Evolutionary conservation across 2,888 invertebrate genomes (phyloP), one percentile per base, ranked within the genome.

Genomic region (Megamerina dolium): DNA sequence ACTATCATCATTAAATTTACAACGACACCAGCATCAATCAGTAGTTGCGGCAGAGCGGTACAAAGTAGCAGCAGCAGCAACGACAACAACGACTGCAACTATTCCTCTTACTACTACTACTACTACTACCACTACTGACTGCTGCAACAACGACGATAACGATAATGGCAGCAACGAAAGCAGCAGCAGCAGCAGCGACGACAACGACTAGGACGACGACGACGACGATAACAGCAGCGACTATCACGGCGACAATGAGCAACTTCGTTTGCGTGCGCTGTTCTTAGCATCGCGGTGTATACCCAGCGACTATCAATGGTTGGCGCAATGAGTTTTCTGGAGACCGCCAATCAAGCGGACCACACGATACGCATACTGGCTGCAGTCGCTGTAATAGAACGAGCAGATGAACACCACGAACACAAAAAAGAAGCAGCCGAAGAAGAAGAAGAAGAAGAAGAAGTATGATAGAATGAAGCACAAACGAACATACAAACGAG

Each of bases 211-310:
- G 13, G 13, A 41, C 35, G 17, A 36, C 31, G 16, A 33, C 26
- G 41, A 23, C 18, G 33, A 37, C 36, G 39, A 35, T 41, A 43
- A 37, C 47, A 20, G 27, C 36, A 30, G 27, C 49, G 23, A 29
- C 44, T 27, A 20, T 37, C 33, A 5, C 35, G 13, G 13, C 34
- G 38, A 35, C 45, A 13, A 19, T 26, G 37, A 32, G 34, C 43
- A 43, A 43, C 35, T 37, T 45, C 55, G 53, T 49, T 59, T 55
- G 61, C 66, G 64, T 60, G 56, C 57, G 58, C 66, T 61, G 62
- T 58, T 64, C 66, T 64, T 58, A 58, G 58, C 65, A 65, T 66
- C 65, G 67, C 65, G 66, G 60, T 67, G 66, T 65, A 57, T 65
- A 59, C 61, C 59, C 64, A 65, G 64, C 67, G 64, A 65, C 65